A percentile compares a stretch with the other conserved stretches of the same genome.
phyloP scores from a whole-genome alignment of 1,140 invertebrate genomes.

The Halictus rubicundus region DNA sequence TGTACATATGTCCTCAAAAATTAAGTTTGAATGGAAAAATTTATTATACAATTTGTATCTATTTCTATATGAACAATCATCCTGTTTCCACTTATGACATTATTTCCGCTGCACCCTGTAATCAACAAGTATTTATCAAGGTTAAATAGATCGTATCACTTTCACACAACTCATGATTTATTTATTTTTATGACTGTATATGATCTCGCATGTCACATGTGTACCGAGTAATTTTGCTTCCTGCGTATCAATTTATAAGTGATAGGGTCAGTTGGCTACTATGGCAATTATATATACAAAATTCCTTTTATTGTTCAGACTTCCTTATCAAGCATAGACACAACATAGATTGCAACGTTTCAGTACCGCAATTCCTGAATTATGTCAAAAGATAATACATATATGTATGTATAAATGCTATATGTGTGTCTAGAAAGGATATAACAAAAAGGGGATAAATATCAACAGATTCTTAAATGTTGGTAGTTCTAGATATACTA shows the following conservation, averaged over 20 bases:
- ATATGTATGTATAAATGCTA: too few species aligned
- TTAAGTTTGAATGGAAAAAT: too few species aligned
- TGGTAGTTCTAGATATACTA: too few species aligned
- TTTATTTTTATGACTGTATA: constrained; percentile 12
- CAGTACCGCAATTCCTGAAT: background rate
- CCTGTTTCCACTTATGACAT: too few species aligned
- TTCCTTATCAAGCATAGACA: background rate
- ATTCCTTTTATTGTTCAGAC: background rate
- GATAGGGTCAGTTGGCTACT: constrained; percentile 5
- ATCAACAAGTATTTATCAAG: background rate
- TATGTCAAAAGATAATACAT: too few species aligned
- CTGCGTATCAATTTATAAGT: background rate
- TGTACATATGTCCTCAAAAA: too few species aligned
- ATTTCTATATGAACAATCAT: too few species aligned
- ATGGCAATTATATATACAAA: background rate
- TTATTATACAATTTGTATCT: too few species aligned
- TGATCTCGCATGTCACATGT: background rate
- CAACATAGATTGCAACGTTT: background rate
- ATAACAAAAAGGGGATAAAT: too few species aligned
- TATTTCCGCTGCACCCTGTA: background rate
- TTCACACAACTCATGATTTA: background rate
- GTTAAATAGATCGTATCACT: background rate
- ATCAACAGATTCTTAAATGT: too few species aligned
- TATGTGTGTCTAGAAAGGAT: too few species aligned
- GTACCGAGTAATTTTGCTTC: background rate